phyloP scores from a whole-genome alignment of 2,797 vertebrate genomes.

The Hydrocynus forskahlii region DNA sequence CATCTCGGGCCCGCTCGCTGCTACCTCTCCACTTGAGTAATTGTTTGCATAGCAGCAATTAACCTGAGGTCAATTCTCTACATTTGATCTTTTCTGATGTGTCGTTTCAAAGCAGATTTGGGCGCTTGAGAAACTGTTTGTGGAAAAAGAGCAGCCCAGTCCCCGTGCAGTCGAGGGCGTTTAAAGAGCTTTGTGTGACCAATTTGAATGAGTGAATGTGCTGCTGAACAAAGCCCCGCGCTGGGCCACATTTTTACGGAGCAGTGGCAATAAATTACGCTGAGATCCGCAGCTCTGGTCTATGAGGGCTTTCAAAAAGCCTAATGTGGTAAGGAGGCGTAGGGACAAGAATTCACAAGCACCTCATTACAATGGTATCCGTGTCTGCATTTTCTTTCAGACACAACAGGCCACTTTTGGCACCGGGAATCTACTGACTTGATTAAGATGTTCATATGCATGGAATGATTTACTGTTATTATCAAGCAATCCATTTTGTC shows the following conservation, averaged over 20 bases:
- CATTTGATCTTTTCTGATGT: conserved; percentile 30
- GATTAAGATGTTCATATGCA: conserved; percentile 31
- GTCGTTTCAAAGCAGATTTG: conserved; percentile 5
- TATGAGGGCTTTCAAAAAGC: conserved; percentile 4
- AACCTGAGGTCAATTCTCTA: conserved; percentile 36
- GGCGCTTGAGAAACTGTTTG: conserved; percentile 17
- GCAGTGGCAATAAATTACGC: conserved; percentile 29
- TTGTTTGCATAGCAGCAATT: conserved; percentile 37
- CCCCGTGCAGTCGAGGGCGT: conserved; percentile 4
- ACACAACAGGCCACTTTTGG: conserved; percentile 5
- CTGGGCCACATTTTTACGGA: conserved; percentile 32
- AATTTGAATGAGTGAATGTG: conserved; percentile 23
- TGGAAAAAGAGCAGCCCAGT: background rate
- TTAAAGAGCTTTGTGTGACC: conserved; percentile 18
- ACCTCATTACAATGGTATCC: background rate
- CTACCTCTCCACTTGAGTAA: conserved; percentile 28
- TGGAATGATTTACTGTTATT: background rate
- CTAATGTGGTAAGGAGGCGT: conserved; percentile 2
- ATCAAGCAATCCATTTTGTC: conserved; percentile 15
- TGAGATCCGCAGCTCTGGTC: conserved; percentile 4
- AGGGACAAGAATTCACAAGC: background rate
- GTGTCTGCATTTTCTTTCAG: background rate
- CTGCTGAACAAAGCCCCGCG: conserved; percentile 16
- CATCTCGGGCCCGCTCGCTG: conserved; percentile 18
- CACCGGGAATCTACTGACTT: conserved; percentile 14